These are phyloP conservation scores for Zingel zingel DNA, from an alignment of 2,113 vertebrate genomes.

Conservation along the genomic window DNA sequence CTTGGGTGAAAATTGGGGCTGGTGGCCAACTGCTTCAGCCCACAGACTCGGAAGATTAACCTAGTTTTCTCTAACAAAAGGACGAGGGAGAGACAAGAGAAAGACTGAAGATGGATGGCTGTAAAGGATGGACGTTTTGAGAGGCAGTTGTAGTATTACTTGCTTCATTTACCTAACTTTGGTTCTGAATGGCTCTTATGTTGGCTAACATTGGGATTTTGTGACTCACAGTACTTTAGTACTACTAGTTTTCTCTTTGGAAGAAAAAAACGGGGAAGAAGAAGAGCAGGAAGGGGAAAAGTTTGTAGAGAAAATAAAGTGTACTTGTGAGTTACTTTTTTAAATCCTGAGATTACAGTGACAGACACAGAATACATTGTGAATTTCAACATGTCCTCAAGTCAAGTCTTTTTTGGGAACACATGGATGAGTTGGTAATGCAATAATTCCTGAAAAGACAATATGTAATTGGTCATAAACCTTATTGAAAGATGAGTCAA, in stretches of 20 bases:
- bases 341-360: not conserved
- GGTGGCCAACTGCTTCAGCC: slow-evolving; percentile 32
- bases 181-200: slow-evolving; percentile 19
- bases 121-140: slow-evolving; percentile 23
- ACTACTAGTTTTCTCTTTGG: slow-evolving; percentile 13
- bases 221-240: slow-evolving; percentile 5
- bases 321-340: slow-evolving; percentile 2
- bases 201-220: slow-evolving; percentile 23
- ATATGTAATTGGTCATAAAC: too few species aligned
- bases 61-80: slow-evolving; percentile 57
- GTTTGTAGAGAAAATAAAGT: slow-evolving; percentile 2
- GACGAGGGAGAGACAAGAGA: not conserved
- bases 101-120: slow-evolving; percentile 15
- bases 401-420: not conserved
- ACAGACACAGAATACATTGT: not conserved
- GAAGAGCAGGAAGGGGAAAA: not conserved
- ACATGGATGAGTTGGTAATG: not conserved
- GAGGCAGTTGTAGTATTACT: not conserved
- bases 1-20: slow-evolving; percentile 29
- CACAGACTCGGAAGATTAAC: slow-evolving; percentile 53
- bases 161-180: slow-evolving; percentile 43
- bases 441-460: not conserved
- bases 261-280: not conserved
- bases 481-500: not conserved
- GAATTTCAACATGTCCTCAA: not conserved